A percentile compares a stretch with the other conserved stretches of the same genome.
phyloP scores from a whole-genome alignment of 2,888 invertebrate genomes.

The Andrena chrysosceles region DNA sequence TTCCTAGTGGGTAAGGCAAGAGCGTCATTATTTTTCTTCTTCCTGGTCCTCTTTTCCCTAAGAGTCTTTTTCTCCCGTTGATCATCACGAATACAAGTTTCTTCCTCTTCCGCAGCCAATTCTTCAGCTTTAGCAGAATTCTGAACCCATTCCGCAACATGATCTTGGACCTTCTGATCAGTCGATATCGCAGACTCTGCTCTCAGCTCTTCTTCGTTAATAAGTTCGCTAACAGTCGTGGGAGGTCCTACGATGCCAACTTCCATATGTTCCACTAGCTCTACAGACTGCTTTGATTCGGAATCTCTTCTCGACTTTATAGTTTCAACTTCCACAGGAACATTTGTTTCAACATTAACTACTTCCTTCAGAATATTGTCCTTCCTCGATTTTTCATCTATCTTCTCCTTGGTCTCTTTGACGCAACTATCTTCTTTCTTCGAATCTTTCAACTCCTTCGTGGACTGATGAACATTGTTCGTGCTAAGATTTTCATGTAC shows the following conservation, averaged over 20 bases:
- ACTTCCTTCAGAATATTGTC: constrained; percentile 19
- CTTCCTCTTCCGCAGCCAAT: constrained; percentile 56
- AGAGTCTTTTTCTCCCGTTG: constrained; percentile 44
- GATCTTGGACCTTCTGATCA: constrained; percentile 81
- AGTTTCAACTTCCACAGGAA: constrained; percentile 36
- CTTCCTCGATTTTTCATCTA: constrained; percentile 17
- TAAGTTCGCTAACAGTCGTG: constrained; percentile 77
- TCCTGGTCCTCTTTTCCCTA: constrained; percentile 62
- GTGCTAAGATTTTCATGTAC: constrained; percentile 52
- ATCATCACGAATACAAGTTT: constrained; percentile 31
- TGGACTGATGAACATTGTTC: neutral
- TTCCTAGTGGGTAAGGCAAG: constrained; percentile 74
- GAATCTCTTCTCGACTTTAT: constrained; percentile 37
- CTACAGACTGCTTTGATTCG: constrained; percentile 38
- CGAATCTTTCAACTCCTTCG: neutral
- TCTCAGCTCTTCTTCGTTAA: constrained; percentile 78
- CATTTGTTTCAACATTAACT: constrained; percentile 30
- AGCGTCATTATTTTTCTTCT: constrained; percentile 57
- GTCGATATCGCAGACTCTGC: constrained; percentile 77
- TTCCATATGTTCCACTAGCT: constrained; percentile 66
- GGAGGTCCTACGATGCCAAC: constrained; percentile 81
- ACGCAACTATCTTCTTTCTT: constrained; percentile 5
- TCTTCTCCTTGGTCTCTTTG: constrained; percentile 6
- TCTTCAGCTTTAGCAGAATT: constrained; percentile 82
- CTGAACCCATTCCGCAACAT: constrained; percentile 84